These are phyloP conservation scores for Ceryle rudis DNA, from an alignment of 2,797 vertebrate genomes.

Conservation along the genomic window DNA sequence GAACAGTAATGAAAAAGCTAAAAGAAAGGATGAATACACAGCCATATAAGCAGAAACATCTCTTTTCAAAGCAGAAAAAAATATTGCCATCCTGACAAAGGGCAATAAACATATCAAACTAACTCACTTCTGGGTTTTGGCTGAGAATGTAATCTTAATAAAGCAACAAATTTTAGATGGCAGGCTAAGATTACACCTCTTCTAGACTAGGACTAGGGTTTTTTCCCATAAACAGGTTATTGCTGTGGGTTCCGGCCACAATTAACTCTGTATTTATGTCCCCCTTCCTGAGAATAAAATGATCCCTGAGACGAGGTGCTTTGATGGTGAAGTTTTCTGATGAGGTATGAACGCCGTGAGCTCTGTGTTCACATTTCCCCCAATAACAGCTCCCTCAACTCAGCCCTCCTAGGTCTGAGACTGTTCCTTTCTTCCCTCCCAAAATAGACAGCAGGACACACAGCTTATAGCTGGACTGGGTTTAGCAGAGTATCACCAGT, in stretches of 20 bases:
- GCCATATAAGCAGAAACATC: constrained; percentile 10
- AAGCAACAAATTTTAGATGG: constrained; percentile 47
- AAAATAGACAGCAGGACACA: background rate
- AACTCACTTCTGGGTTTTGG: constrained; percentile 27
- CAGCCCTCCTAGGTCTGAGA: background rate
- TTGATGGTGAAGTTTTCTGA: background rate
- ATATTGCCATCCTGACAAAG: constrained; percentile 62
- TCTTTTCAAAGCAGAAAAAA: constrained; percentile 45
- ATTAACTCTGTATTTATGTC: constrained; percentile 30
- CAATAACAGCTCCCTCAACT: background rate
- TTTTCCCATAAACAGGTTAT: constrained; percentile 32
- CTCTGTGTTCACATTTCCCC: rapidly evolving
- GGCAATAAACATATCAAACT: constrained; percentile 65
- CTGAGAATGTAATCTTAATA: constrained; percentile 38
- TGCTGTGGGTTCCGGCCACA: background rate
- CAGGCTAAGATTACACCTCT: constrained; percentile 24
- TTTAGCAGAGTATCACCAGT: background rate
- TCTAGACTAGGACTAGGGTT: constrained; percentile 12
- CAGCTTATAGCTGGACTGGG: background rate
- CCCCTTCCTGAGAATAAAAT: constrained; percentile 37
- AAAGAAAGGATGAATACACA: constrained; percentile 24
- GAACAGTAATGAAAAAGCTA: constrained; percentile 36
- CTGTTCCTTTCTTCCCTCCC: background rate
- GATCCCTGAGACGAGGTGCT: background rate
- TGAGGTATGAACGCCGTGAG: background rate